Evolutionary conservation across 2,797 vertebrate species (phyloP).

Genomic region (Scolopax rusticola): DNA sequence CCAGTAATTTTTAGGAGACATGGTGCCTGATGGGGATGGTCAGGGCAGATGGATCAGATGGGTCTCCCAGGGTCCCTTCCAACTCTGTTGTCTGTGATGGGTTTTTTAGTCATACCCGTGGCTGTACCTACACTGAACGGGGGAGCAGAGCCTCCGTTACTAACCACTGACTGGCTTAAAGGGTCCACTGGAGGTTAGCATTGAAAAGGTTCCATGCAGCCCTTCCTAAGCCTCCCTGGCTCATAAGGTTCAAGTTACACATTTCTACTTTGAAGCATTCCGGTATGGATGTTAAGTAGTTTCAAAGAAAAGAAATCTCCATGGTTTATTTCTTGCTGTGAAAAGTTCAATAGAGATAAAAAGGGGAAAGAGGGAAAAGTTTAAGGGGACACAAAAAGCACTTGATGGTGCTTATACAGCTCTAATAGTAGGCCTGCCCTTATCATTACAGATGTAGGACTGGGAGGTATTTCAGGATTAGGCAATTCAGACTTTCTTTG

Average conservation of each 20-base stretch:
- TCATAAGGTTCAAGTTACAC: not conserved
- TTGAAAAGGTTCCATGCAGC: not conserved
- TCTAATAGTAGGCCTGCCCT: constrained; percentile 1
- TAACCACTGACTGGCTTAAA: not conserved
- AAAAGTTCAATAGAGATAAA: not conserved
- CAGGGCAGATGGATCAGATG: accelerated
- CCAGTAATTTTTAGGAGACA: not conserved
- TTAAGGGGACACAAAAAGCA: not conserved
- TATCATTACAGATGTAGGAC: not conserved
- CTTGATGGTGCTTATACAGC: not conserved
- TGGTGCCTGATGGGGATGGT: not conserved
- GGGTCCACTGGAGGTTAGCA: accelerated
- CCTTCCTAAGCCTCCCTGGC: not conserved
- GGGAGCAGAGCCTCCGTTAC: not conserved
- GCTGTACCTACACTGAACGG: not conserved
- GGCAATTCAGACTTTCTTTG: constrained; percentile 11
- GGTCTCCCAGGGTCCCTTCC: not conserved
- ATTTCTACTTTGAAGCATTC: not conserved
- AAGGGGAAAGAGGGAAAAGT: not conserved
- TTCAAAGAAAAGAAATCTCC: not conserved
- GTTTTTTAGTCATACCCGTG: not conserved
- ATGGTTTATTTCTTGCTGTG: constrained; percentile 15
- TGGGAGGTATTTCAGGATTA: not conserved
- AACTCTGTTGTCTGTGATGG: not conserved
- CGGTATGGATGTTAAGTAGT: not conserved